These are phyloP conservation scores for Meiosimyza platycephala DNA, from an alignment of 2,888 invertebrate species.

Conservation along the genomic window DNA sequence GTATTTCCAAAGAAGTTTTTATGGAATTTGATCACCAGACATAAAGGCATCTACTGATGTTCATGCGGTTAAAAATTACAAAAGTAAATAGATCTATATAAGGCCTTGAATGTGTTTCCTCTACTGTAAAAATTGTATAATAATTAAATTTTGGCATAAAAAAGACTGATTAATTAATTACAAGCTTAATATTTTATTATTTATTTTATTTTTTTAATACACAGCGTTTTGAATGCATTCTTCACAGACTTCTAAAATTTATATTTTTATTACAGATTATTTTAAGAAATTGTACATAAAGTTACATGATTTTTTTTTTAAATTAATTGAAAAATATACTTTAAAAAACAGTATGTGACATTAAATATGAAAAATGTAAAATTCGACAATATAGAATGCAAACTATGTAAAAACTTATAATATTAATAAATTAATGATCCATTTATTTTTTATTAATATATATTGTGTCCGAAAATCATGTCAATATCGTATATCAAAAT, in stretches of 20 bases:
- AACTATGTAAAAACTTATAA: conserved; percentile 27
- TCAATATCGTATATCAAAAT: no score
- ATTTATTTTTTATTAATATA: no score
- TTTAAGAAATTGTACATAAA: background rate
- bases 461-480: no score
- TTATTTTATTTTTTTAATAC: background rate
- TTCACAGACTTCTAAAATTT: no score
- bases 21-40: no score
- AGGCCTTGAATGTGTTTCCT: no score
- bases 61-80: no score
- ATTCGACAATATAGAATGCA: conserved; percentile 47
- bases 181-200: conserved; percentile 3
- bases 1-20: no score
- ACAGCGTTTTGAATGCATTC: background rate
- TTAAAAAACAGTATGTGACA: background rate
- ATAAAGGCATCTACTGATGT: no score
- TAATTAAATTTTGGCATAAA: conserved; percentile 31
- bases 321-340: background rate
- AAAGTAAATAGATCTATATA: no score
- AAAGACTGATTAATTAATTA: conserved; percentile 35
- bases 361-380: conserved; percentile 39
- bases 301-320: conserved; percentile 1
- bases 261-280: background rate
- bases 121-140: no score
- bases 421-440: background rate